A percentile compares a stretch with the other conserved stretches of the same genome.
Evolutionary conservation across 1,140 invertebrate species (phyloP).

Genomic region (Meloidogyne floridensis): DNA sequence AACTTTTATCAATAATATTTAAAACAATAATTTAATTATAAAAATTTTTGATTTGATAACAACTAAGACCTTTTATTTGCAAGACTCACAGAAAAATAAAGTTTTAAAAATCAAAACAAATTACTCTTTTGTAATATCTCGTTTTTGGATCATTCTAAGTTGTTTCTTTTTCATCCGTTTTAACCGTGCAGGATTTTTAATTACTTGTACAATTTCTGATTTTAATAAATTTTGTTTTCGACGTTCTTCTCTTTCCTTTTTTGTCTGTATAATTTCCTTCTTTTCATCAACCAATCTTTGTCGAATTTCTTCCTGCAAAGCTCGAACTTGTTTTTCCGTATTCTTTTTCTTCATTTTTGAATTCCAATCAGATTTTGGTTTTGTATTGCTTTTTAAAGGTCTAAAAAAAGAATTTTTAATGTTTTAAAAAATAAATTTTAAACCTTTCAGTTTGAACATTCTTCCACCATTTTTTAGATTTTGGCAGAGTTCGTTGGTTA

Average conservation of each 20-base stretch:
- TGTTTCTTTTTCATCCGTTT: slow-evolving; percentile 39
- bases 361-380: slow-evolving; percentile 32
- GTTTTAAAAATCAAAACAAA: background rate
- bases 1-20: too few relatives aligned
- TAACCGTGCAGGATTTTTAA: slow-evolving; percentile 39
- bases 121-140: slow-evolving; percentile 29
- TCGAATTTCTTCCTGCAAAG: slow-evolving; percentile 36
- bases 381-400: background rate
- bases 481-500: slow-evolving; percentile 9
- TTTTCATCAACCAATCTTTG: slow-evolving; percentile 33
- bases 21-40: too few relatives aligned
- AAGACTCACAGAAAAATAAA: background rate
- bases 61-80: too few relatives aligned
- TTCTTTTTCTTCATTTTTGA: slow-evolving; percentile 38
- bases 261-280: background rate
- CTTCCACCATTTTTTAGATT: slow-evolving; percentile 36
- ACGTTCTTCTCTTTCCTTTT: slow-evolving; percentile 40
- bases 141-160: slow-evolving; percentile 36
- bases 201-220: slow-evolving; percentile 43
- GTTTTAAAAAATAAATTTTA: slow-evolving; percentile 16
- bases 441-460: slow-evolving; percentile 28
- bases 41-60: too few relatives aligned
- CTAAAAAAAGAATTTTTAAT: slow-evolving; percentile 6
- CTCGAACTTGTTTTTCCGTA: slow-evolving; percentile 27
- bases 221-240: slow-evolving; percentile 40